A percentile compares a stretch with the other conserved stretches of the same genome.
phyloP scores from a whole-genome alignment of 2,113 vertebrate species.

The rabbit (Oryctolagus cuniculus) region mOryCun1.1 NC_091439.1:64604501-64605000 shows the following conservation, averaged over 20 bases:
- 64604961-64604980: not conserved
- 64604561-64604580: too few relatives aligned
- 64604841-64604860: not conserved
- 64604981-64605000: not conserved
- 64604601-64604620: not conserved
- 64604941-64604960: not conserved
- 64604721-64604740: not conserved
- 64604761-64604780: not conserved
- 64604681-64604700: not conserved
- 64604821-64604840: not conserved
- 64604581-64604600: too few relatives aligned
- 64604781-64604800: not conserved
- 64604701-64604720: not conserved
- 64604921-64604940: not conserved
- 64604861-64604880: not conserved
- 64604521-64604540: too few relatives aligned
- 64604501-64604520: too few relatives aligned
- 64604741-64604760: not conserved
- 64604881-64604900: not conserved
- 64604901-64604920: not conserved
- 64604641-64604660: not conserved
- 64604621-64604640: not conserved
- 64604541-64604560: too few relatives aligned
- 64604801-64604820: not conserved
- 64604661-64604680: not conserved